These are phyloP conservation scores for Mustela erminea DNA, from an alignment of 2,797 vertebrate genomes.

Conservation along the genomic window DNA sequence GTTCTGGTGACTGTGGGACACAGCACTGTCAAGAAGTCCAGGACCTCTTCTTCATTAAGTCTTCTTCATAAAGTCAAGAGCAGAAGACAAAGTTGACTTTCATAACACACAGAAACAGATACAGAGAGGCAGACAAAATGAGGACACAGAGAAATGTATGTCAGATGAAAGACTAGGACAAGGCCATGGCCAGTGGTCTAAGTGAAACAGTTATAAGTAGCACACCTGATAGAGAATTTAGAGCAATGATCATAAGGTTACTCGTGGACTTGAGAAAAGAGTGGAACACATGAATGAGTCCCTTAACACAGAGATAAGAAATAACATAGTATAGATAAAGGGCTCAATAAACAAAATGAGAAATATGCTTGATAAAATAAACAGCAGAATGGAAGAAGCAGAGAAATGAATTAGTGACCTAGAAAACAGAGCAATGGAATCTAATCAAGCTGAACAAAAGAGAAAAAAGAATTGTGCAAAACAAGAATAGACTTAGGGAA, in stretches of 20 bases:
- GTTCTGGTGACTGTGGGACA: neutral
- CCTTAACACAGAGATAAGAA: neutral
- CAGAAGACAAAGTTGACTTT: neutral
- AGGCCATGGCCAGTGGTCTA: neutral
- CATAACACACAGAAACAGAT: neutral
- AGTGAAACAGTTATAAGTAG: neutral
- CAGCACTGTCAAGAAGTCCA: neutral
- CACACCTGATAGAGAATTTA: neutral
- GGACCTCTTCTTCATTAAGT: neutral
- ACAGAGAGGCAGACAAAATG: neutral
- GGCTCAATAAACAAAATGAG: neutral
- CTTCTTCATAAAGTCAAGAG: neutral
- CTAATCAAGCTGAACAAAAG: neutral
- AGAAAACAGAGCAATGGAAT: neutral
- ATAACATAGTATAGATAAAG: neutral
- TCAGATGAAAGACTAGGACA: neutral
- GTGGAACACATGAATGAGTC: neutral
- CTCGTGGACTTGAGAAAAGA: neutral
- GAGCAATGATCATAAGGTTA: neutral
- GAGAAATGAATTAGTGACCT: neutral
- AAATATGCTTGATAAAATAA: neutral
- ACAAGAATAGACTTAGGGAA: neutral
- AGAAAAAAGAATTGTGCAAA: neutral
- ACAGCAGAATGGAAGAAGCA: neutral
- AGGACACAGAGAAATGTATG: neutral